Evolutionary conservation across 1,140 invertebrate species (phyloP).

Genomic region (Hycleus phaleratus): DNA sequence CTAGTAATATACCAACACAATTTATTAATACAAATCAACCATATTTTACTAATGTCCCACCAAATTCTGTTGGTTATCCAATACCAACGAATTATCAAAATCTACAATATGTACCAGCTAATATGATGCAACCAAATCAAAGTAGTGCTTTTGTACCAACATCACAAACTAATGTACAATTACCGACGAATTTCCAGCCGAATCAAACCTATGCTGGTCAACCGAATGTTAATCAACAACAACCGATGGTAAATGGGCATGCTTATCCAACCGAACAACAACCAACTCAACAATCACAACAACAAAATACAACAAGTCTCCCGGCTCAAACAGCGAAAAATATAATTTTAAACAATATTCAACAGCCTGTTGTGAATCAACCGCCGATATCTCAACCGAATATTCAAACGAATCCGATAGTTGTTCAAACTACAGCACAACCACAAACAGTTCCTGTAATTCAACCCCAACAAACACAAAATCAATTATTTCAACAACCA

Average conservation of each 20-base stretch:
- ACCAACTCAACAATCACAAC: constrained; percentile 20
- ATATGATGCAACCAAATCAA: constrained; percentile 31
- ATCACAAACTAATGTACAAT: constrained; percentile 28
- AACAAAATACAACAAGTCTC: constrained; percentile 21
- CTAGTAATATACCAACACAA: constrained; percentile 29
- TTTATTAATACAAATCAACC: constrained; percentile 34
- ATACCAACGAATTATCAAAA: constrained; percentile 34
- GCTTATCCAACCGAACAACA: constrained; percentile 28
- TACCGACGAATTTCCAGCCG: constrained; percentile 36
- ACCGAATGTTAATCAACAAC: constrained; percentile 25
- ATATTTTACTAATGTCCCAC: constrained; percentile 32
- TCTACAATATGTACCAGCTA: constrained; percentile 35
- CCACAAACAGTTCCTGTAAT: constrained; percentile 20
- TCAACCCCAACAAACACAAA: constrained; percentile 7
- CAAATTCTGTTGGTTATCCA: constrained; percentile 27
- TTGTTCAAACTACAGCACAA: constrained; percentile 17
- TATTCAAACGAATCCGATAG: constrained; percentile 20
- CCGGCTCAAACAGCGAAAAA: constrained; percentile 36
- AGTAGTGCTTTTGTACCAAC: constrained; percentile 38
- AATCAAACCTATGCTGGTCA: constrained; percentile 36
- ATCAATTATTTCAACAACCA: constrained; percentile 12
- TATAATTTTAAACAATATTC: constrained; percentile 33
- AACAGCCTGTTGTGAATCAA: constrained; percentile 22
- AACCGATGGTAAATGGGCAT: constrained; percentile 37
- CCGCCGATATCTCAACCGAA: constrained; percentile 16